A percentile compares a stretch with the other conserved stretches of the same genome.
Evolutionary conservation across 2,113 vertebrate species (phyloP).

Genomic region (Oryzias javanicus): DNA sequence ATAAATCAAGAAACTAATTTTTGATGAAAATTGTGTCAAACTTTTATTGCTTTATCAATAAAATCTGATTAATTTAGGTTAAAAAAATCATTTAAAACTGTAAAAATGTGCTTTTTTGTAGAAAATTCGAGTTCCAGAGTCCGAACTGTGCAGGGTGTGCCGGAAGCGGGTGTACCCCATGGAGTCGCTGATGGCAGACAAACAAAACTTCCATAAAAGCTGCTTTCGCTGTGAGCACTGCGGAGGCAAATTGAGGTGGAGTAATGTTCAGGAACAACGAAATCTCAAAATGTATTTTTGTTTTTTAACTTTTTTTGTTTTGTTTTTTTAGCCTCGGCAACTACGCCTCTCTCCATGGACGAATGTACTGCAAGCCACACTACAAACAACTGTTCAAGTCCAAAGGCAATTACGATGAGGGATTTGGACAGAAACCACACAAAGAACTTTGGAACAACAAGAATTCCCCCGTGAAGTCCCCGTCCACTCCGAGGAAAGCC

Average conservation of each 20-base stretch:
- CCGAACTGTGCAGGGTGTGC: slow-evolving; percentile 88
- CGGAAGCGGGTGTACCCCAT: slow-evolving; percentile 95
- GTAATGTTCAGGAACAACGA: neutral
- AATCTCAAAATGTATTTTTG: neutral
- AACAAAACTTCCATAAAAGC: slow-evolving; percentile 94
- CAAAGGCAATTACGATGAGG: slow-evolving; percentile 98
- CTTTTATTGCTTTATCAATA: neutral
- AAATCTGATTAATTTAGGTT: neutral
- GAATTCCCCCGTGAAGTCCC: slow-evolving; percentile 57
- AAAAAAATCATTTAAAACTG: neutral
- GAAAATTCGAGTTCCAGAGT: slow-evolving; percentile 89
- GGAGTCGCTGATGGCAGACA: slow-evolving; percentile 91
- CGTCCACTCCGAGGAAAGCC: slow-evolving; percentile 51
- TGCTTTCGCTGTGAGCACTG: slow-evolving; percentile 96
- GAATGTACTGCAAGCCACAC: slow-evolving; percentile 95
- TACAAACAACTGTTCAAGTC: slow-evolving; percentile 97
- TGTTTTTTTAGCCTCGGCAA: slow-evolving; percentile 85
- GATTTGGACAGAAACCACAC: slow-evolving; percentile 93
- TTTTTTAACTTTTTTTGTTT: slow-evolving; percentile 15
- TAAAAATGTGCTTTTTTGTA: slow-evolving; percentile 53
- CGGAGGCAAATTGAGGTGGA: slow-evolving; percentile 90
- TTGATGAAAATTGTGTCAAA: too few species aligned
- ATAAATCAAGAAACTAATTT: too few species aligned
- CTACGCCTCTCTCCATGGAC: slow-evolving; percentile 97
- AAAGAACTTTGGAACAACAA: slow-evolving; percentile 88